phyloP scores from a whole-genome alignment of 1,140 invertebrate species.

The Drosophila arizonae region DNA sequence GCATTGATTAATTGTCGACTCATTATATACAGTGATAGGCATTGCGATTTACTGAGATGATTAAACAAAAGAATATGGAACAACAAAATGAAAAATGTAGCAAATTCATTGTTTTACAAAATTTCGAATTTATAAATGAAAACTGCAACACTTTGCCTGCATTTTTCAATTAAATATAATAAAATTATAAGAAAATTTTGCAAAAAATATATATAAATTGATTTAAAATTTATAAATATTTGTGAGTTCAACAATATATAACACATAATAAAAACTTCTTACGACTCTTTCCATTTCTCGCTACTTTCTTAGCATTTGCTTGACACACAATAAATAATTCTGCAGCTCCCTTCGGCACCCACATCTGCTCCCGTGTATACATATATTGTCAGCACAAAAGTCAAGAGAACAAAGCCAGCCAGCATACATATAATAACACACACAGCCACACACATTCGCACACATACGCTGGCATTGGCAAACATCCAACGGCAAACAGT shows the following conservation, averaged over 20 bases:
- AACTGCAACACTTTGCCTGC: no score
- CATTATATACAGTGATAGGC: neutral
- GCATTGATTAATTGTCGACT: conserved; percentile 59
- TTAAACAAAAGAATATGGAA: neutral
- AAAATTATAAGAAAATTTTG: no score
- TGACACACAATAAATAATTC: conserved; percentile 40
- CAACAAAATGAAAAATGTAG: no score
- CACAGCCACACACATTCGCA: conserved; percentile 19
- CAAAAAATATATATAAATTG: no score
- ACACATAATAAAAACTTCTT: neutral
- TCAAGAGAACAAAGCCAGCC: conserved; percentile 51
- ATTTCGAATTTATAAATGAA: no score
- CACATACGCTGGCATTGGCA: conserved; percentile 32
- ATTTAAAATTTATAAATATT: no score
- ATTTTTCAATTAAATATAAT: no score
- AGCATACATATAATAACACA: conserved; percentile 31
- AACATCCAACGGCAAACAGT: conserved; percentile 54
- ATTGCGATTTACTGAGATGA: neutral
- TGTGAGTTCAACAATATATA: neutral
- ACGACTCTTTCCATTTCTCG: conserved; percentile 14
- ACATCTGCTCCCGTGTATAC: conserved; percentile 41
- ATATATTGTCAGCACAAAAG: conserved; percentile 52
- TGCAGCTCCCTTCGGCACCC: conserved; percentile 39
- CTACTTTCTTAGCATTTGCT: conserved; percentile 24
- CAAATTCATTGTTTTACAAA: no score